Evolutionary conservation across 2,113 vertebrate species (phyloP), one percentile per base, ranked within the genome.

Genomic region (Jacana jacana): DNA sequence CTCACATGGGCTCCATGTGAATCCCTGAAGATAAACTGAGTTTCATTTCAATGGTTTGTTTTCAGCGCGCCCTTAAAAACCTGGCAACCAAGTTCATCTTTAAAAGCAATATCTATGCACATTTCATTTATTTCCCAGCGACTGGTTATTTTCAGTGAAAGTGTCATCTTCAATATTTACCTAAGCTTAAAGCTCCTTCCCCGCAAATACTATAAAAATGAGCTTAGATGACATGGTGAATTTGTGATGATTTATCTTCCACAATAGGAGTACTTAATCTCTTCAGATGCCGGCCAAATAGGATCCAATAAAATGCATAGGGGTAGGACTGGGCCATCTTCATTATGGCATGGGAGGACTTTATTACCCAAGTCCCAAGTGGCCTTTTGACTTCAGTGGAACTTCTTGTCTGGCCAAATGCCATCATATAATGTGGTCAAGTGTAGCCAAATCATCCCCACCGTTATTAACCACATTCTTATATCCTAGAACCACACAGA

Each of bases 141-240:
- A 84, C 90, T 93, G 64, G 57, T 84, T 95, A 88, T 96, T 92
- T 91, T 88, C 95, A 95, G 76, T 58, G 68, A 77, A 91, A 95
- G 55, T 81, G 82, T 93, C 93, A 72, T 95, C 90, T 86, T 94
- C 77, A 81, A 76, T 94, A 96, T 90, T 96, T 95, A 96, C 83
- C 90, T 86, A 51, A 90, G 63, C 52, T 88, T 96, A 93, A 90
- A 96, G 42, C 69, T 93, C 9, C 60, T 92, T 96, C 57, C 52
- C 48, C 44, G 55, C 30, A 95, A 94, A 88, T 86, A 81, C 80
- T 75, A 64, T 96, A 95, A 95, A 96, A 96, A 96, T 84, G 52
- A 89, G 69, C 77, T 89, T 85, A 91, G 81, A 55, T 72, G 90
- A 88, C 92, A 86, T 8, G 57, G 86, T 84, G 82, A 94, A 73